phyloP scores from a whole-genome alignment of 2,113 vertebrate genomes.

The Leptodactylus fuscus region DNA sequence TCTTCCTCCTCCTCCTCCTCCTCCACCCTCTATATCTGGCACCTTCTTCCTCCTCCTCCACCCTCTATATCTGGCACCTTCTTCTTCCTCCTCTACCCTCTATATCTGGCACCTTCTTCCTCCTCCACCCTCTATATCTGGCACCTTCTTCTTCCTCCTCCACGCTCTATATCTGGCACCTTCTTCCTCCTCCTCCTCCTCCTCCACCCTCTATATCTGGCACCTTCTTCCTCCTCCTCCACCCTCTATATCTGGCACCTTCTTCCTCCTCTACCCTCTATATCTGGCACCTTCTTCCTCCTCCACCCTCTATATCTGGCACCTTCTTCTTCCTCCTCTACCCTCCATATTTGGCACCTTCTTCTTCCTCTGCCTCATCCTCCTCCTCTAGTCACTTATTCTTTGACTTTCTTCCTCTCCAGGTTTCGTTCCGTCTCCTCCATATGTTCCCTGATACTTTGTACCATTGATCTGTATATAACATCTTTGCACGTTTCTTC shows the following conservation, averaged over 20 bases:
- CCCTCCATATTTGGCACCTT: too few species aligned
- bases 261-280: not conserved
- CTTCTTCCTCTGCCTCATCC: not conserved
- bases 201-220: too few species aligned
- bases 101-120: not conserved
- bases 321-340: not conserved
- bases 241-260: not conserved
- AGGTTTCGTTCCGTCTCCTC: not conserved
- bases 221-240: too few species aligned
- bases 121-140: not conserved
- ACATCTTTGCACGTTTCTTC: slow-evolving; percentile 34
- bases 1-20: not conserved
- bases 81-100: not conserved
- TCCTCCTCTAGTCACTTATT: not conserved
- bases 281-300: not conserved
- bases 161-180: too few species aligned
- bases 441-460: not conserved
- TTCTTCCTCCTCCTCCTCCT: too few species aligned
- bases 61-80: not conserved
- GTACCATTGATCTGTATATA: slow-evolving; percentile 46
- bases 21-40: not conserved
- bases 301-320: not conserved
- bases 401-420: not conserved
- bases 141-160: not conserved
- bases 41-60: not conserved